Percentiles rank a stretch among this genome's conserved stretches.
These are phyloP conservation scores for Drosophila ambigua DNA, from an alignment of 1,140 invertebrate genomes.

Conservation along the genomic window DNA sequence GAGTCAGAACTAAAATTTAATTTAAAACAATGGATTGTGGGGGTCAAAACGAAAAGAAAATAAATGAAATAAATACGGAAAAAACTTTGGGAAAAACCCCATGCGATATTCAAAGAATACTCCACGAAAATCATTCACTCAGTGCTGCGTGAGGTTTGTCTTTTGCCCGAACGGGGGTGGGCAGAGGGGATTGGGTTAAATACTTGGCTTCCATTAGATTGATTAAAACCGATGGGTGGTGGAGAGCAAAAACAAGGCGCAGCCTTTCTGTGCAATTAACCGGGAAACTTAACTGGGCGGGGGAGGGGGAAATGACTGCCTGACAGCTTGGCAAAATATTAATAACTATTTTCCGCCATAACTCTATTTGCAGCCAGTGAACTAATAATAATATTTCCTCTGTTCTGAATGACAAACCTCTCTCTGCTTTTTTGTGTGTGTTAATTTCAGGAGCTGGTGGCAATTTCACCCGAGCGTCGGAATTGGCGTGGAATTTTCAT, in stretches of 20 bases:
- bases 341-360: too few species aligned
- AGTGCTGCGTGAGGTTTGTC: not conserved
- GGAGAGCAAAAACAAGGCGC: slow-evolving; percentile 21
- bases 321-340: too few species aligned
- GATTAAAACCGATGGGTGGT: slow-evolving; percentile 23
- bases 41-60: slow-evolving; percentile 6
- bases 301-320: not conserved
- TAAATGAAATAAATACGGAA: not conserved
- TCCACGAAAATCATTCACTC: too few species aligned
- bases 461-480: slow-evolving; percentile 90
- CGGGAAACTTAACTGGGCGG: slow-evolving; percentile 4
- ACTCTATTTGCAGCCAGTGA: too few species aligned
- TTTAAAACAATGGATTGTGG: not conserved
- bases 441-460: slow-evolving; percentile 89
- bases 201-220: slow-evolving; percentile 35
- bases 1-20: not conserved
- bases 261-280: slow-evolving; percentile 36
- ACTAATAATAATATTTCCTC: too few species aligned
- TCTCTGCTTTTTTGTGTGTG: not conserved
- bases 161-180: too few species aligned
- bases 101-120: not conserved
- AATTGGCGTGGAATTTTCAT: slow-evolving; percentile 97
- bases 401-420: too few species aligned
- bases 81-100: not conserved
- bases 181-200: not conserved